These are phyloP conservation scores for Xiphophorus hellerii DNA, from an alignment of 2,113 vertebrate species.

Conservation along the genomic window DNA sequence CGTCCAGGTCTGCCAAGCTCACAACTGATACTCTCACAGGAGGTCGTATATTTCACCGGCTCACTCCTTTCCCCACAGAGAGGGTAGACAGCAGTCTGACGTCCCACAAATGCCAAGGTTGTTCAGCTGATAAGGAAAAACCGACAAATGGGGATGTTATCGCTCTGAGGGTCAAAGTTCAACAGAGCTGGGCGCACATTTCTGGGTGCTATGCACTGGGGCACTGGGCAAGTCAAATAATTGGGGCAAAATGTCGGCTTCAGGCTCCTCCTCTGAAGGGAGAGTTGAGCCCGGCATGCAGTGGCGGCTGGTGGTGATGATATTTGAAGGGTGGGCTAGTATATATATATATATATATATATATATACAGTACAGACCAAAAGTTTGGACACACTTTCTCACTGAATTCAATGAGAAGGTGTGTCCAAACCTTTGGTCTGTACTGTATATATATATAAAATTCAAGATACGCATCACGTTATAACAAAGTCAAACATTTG, in stretches of 20 bases:
- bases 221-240: conserved; percentile 7
- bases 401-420: no score
- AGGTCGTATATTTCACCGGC: background rate
- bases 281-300: background rate
- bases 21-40: background rate
- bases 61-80: background rate
- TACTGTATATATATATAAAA: no score
- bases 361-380: no score
- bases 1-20: conserved; percentile 46
- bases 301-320: no score
- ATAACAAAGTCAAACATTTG: no score
- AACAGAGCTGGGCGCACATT: background rate
- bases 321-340: no score
- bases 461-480: no score
- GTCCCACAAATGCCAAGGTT: background rate
- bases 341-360: no score
- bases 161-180: conserved; percentile 25
- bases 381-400: no score
- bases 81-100: background rate
- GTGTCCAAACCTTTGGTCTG: no score
- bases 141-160: conserved; percentile 1
- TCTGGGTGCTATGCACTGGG: conserved; percentile 12
- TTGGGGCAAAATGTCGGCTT: background rate
- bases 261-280: conserved; percentile 44
- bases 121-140: background rate